These are phyloP conservation scores for Channa maculata DNA, from an alignment of 2,113 vertebrate genomes.

Conservation along the genomic window DNA sequence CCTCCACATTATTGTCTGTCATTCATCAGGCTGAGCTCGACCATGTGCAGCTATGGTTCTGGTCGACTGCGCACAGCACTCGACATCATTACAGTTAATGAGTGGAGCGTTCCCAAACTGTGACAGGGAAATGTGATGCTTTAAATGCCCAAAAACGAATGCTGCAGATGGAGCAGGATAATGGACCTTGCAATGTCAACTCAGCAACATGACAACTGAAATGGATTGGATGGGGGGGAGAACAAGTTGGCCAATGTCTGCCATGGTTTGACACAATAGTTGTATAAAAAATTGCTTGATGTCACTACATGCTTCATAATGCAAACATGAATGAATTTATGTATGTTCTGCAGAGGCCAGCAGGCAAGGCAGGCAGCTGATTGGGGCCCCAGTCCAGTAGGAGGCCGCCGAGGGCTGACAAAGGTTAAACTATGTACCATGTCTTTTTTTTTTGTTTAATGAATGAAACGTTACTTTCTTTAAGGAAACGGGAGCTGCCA, in stretches of 20 bases:
- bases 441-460: no score
- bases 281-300: no score
- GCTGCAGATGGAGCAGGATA: slow-evolving; percentile 64
- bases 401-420: no score
- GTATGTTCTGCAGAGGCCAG: no score
- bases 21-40: slow-evolving; percentile 52
- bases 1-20: slow-evolving; percentile 41
- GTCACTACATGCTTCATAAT: no score
- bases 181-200: slow-evolving; percentile 72
- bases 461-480: no score
- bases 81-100: slow-evolving; percentile 74
- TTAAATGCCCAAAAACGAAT: slow-evolving; percentile 71
- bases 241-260: slow-evolving; percentile 26
- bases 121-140: slow-evolving; percentile 67
- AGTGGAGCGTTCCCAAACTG: slow-evolving; percentile 60
- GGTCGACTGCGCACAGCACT: slow-evolving; percentile 44
- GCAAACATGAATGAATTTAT: no score
- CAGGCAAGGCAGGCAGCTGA: no score
- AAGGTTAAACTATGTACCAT: no score
- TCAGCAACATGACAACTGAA: slow-evolving; percentile 61
- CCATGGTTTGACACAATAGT: no score
- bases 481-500: no score
- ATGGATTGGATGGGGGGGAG: slow-evolving; percentile 30
- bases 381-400: no score
- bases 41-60: slow-evolving; percentile 62